A percentile compares a stretch with the other conserved stretches of the same genome.
Conservation (phyloP, 2,888 invertebrate genomes). For the Eristalis tenax region DNA sequence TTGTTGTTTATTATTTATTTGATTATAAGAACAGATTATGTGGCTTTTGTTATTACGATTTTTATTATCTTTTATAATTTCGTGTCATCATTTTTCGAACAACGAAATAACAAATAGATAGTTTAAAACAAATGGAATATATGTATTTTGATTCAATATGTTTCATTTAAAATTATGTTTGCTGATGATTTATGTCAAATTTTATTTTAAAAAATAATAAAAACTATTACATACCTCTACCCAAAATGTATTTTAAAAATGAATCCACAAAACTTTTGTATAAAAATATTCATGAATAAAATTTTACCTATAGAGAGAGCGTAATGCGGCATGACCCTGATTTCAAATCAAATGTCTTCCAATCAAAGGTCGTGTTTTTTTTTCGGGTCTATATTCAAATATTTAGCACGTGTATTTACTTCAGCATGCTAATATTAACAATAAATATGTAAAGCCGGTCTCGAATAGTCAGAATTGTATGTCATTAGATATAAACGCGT, state of each 20-base stretch:
- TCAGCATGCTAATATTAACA: not conserved
- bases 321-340: conserved; percentile 81
- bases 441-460: not conserved
- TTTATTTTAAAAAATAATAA: conserved; percentile 9
- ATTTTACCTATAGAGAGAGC: conserved; percentile 72
- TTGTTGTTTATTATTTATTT: conserved; percentile 2
- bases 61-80: conserved; percentile 20
- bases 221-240: conserved; percentile 19
- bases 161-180: not conserved
- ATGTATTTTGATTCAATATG: conserved; percentile 3
- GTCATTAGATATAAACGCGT: not conserved
- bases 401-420: conserved; percentile 9
- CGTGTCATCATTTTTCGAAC: conserved; percentile 41
- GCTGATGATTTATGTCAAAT: conserved; percentile 9
- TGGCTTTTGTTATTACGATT: not conserved
- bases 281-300: conserved; percentile 65
- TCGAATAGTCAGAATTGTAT: not conserved
- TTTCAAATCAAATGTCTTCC: conserved; percentile 82
- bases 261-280: conserved; percentile 40
- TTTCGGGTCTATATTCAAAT: conserved; percentile 40
- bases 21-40: not conserved
- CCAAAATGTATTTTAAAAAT: conserved; percentile 17
- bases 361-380: conserved; percentile 80
- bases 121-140: conserved; percentile 14
- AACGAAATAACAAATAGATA: conserved; percentile 61